Base-by-base conservation (phyloP, 2,797 vertebrate genomes). In the Helostoma temminkii region DNA sequence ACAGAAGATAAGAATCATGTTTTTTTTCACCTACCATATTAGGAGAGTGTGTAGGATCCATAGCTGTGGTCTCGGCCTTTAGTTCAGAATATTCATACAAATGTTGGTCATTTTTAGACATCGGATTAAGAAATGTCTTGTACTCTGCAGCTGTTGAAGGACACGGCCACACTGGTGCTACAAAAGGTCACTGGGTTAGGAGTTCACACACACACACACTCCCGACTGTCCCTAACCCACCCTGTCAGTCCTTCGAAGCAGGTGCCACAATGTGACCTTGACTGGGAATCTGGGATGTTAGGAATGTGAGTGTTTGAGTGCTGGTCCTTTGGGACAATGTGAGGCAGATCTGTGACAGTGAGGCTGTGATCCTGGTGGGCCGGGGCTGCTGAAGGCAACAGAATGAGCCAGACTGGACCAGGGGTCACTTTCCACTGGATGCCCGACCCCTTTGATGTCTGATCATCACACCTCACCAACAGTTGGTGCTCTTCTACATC, bases 391-490 rank as follows among this genome's bases (percentile, higher is more conserved):
- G 59, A 61, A 74, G 74, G 88, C 50, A 83, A 87, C 84, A 86
- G 64, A 84, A 75, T 76, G 74, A 62, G 68, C 66, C 81, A 71
- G 63, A 66, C 73, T 61, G 87, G 78, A 58, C 46, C 14, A 10
- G 5, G 83, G 88, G 83, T 89, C 81, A 68, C 79, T 87, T 90
- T 87, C 59, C 82, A 71, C 49, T 1, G 47, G 58, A 52, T 50
- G 71, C 65, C 78, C 3, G 7, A 24, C 24, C 1, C 47, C 86
- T 94, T 93, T 93, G 91, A 93, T 91, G 89, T 93, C 56, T 39
- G 50, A 70, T 85, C 63, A 46, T 80, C 32, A 25, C 41, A 34
- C 68, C 81, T 43, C 36, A 47, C 73, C 18, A 70, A 93, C 90
- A 92, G 92, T 92, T 93, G 91, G 93, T 54, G 71, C 77, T 54